Percentiles rank a stretch among this genome's conserved stretches.
These are phyloP conservation scores for Sardinella longiceps DNA, from an alignment of 2,797 vertebrate genomes.

Conservation along the genomic window DNA sequence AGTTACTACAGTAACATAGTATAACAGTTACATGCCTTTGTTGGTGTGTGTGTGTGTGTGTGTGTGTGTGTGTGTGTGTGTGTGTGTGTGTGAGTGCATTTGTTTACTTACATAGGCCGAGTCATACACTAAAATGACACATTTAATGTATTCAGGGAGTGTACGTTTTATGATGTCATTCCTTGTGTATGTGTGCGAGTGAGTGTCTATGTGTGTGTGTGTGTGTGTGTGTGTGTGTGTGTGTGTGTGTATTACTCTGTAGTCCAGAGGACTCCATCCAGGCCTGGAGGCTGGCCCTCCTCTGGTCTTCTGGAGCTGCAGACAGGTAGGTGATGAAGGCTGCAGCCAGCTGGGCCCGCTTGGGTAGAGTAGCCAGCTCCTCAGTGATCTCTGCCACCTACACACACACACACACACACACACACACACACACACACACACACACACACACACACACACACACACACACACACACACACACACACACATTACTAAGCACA, in stretches of 20 bases:
- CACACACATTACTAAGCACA: neutral
- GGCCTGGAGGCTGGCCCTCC: conserved; percentile 82
- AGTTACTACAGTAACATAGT: too few species aligned
- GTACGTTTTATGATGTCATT: too few species aligned
- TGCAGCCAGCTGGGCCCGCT: conserved; percentile 88
- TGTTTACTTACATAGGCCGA: too few species aligned
- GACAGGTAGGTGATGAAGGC: conserved; percentile 97
- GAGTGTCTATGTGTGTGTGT: neutral
- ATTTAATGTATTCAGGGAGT: too few species aligned
- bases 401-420: conserved; percentile 31
- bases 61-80: conserved; percentile 19
- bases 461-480: neutral
- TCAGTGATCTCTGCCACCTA: conserved; percentile 92
- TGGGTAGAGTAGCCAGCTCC: conserved; percentile 87
- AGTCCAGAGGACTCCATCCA: conserved; percentile 89
- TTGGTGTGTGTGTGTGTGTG: neutral
- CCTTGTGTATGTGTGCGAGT: too few species aligned
- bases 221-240: neutral
- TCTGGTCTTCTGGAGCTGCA: conserved; percentile 87
- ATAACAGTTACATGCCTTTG: neutral
- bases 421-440: conserved; percentile 33
- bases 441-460: conserved; percentile 17
- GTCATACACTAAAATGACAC: too few species aligned
- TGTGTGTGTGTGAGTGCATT: conserved; percentile 32
- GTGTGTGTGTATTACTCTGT: conserved; percentile 77